Conservation (phyloP, 2,797 vertebrate species). For the Phrynocephalus vlangalii region DNA sequence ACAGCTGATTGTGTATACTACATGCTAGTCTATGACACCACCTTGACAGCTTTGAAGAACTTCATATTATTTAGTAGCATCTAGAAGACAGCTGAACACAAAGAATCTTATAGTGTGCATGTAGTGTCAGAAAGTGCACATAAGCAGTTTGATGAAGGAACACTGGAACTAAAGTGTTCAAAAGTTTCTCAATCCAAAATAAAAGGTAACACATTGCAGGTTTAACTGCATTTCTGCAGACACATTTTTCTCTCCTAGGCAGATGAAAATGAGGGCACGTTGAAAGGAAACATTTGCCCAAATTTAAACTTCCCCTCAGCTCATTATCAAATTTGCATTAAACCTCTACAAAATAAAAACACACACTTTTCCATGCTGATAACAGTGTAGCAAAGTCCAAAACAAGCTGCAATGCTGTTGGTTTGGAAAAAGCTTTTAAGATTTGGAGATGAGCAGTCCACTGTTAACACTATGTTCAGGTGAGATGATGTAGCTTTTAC, state of each 20-base stretch:
- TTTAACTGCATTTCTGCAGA: conserved; percentile 70
- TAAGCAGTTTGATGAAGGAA: conserved; percentile 78
- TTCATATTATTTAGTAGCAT: conserved; percentile 81
- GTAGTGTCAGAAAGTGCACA: conserved; percentile 78
- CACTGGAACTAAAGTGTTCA: conserved; percentile 73
- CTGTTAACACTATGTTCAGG: conserved; percentile 82
- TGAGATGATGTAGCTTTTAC: conserved; percentile 87
- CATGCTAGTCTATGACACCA: conserved; percentile 83
- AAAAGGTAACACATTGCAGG: conserved; percentile 70
- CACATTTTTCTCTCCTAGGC: conserved; percentile 63
- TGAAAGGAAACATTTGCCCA: conserved; percentile 72
- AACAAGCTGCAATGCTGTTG: conserved; percentile 86
- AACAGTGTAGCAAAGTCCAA: conserved; percentile 81
- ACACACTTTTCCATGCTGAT: conserved; percentile 84
- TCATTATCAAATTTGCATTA: conserved; percentile 74
- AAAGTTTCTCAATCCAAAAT: conserved; percentile 71
- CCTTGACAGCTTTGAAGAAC: conserved; percentile 79
- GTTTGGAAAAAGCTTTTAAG: conserved; percentile 83
- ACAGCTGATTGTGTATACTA: conserved; percentile 82
- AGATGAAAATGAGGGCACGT: conserved; percentile 76
- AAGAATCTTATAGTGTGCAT: conserved; percentile 77
- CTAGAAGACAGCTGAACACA: conserved; percentile 79
- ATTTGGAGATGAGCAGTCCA: conserved; percentile 84
- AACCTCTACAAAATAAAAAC: conserved; percentile 78
- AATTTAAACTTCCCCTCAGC: conserved; percentile 69